phyloP scores from a whole-genome alignment of 2,113 vertebrate species.

The Alosa alosa region DNA sequence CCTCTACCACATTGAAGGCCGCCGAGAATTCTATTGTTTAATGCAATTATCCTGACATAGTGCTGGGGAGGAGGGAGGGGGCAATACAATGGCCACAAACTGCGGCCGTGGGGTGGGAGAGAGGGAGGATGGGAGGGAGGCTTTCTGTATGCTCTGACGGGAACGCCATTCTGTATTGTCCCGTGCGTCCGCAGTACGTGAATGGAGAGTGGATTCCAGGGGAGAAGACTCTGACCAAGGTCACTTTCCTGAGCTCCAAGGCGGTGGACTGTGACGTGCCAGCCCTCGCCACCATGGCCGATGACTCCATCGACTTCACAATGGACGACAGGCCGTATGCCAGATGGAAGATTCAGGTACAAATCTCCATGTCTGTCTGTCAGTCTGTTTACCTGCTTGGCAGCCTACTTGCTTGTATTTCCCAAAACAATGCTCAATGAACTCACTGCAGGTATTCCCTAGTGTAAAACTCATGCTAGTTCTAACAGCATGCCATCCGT shows the following conservation, averaged over 20 bases:
- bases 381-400: not conserved
- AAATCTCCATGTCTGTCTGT: not conserved
- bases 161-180: not conserved
- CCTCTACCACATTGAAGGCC: not conserved
- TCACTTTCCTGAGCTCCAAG: conserved; percentile 76
- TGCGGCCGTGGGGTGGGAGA: too few species aligned
- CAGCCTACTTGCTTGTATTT: not conserved
- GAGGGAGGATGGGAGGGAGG: not conserved
- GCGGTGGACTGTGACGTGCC: conserved; percentile 75
- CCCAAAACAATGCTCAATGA: not conserved
- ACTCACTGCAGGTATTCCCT: not conserved
- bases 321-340: conserved; percentile 69
- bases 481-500: not conserved
- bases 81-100: not conserved
- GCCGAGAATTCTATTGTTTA: not conserved
- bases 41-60: not conserved
- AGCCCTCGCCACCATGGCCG: conserved; percentile 58
- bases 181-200: conserved; percentile 54
- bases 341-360: conserved; percentile 82
- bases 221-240: conserved; percentile 71
- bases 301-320: conserved; percentile 65
- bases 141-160: not conserved
- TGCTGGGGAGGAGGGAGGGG: not conserved
- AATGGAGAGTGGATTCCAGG: conserved; percentile 66
- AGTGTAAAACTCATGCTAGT: not conserved